Base-by-base conservation (phyloP, 2,797 vertebrate genomes). In the Arctocebus calabarensis region DNA sequence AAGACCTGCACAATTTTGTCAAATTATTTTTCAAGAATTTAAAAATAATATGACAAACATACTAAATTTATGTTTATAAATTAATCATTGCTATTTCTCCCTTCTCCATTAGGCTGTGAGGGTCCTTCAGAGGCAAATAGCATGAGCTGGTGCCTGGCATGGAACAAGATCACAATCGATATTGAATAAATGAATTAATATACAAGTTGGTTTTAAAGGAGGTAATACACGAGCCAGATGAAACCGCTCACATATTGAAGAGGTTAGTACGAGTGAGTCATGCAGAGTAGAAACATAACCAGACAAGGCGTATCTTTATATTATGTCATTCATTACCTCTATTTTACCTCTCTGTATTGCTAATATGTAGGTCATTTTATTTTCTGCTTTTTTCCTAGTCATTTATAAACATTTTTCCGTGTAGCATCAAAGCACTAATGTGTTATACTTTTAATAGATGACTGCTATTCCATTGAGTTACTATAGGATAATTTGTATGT, bases 361-460 rank as follows among this genome's bases (percentile, higher is more conserved):
- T 79, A 66, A 88, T 23, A 25, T 34, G 45, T 29, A 66, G 34
- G 40, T 13, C 23, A 25, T 45, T 82, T 82, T 81, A 66, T 57
- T 2, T 90, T 68, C 25, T 64, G 14, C 23, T 48, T 84, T 85
- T 84, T 55, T 20, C n/a, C 64, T 90, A 91, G 3, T 1, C 32
- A 77, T 8, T 82, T 64, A 55, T 73, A 94, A 90, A 48, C 79
- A 88, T 87, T 92, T 96, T 84, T 37, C 57, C 68, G 55, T 25
- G 25, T 89, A 75, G 13, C 25, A 91, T 95, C 32, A 83, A 85
- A 78, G 29, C 4, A 11, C 52, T 75, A 17, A 12, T 87, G 20
- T 3, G 74, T 78, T 78, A 17, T 62, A 89, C 59, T 92, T 94
- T 90, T 94, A 77, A 94, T 70, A 74, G 27, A 23, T 81, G n/a